Percentiles rank a stretch among this genome's conserved stretches.
Conservation (phyloP, 2,113 vertebrate species). For the Macquaria ambigua region DNA sequence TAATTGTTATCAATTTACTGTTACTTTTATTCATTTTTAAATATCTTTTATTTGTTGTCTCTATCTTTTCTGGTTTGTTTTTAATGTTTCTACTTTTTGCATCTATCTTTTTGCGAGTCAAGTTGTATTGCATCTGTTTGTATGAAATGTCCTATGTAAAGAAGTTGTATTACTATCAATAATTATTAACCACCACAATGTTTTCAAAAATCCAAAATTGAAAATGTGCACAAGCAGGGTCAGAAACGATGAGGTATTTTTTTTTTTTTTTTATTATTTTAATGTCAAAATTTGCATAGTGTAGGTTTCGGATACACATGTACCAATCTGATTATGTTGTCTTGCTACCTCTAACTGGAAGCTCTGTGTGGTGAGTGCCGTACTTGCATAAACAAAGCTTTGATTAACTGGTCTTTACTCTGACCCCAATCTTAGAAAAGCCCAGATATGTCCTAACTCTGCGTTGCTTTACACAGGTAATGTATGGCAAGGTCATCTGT, state of each 20-base stretch:
- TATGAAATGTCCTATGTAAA: not conserved
- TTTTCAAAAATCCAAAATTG: not conserved
- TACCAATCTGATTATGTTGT: slow-evolving; percentile 32
- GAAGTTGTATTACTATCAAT: not conserved
- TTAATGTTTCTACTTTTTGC: not conserved
- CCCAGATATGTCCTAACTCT: slow-evolving; percentile 49
- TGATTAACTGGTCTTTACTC: slow-evolving; percentile 72
- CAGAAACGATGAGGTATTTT: not conserved
- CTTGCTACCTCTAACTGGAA: slow-evolving; percentile 3
- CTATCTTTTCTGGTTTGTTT: not conserved
- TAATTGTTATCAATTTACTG: not conserved
- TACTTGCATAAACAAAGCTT: slow-evolving; percentile 59
- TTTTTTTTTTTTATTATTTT: not conserved
- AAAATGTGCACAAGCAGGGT: slow-evolving; percentile 6
- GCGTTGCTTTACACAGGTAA: slow-evolving; percentile 70
- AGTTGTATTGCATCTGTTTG: not conserved
- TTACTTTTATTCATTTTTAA: not conserved
- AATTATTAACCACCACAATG: not conserved
- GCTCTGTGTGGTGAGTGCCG: not conserved
- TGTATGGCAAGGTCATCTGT: slow-evolving; percentile 68
- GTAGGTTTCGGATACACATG: slow-evolving; percentile 4
- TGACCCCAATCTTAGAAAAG: slow-evolving; percentile 68
- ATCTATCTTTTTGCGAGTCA: not conserved
- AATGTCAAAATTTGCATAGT: slow-evolving; percentile 42
- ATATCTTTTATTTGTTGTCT: not conserved